Base-by-base conservation (phyloP, 2,888 invertebrate genomes). In the Chrysolina haemoptera region DNA sequence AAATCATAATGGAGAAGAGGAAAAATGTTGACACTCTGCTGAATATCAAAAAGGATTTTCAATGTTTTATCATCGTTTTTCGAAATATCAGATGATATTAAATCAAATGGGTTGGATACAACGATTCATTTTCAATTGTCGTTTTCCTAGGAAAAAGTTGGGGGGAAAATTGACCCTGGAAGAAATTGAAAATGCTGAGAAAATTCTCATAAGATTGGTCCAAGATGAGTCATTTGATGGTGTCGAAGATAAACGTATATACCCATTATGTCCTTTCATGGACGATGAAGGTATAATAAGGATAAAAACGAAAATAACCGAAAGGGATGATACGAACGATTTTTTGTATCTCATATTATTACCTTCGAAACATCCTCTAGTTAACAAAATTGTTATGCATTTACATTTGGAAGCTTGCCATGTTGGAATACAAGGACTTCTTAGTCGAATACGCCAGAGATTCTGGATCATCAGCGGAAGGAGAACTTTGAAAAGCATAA, bases 381-480 rank as follows among this genome's bases (percentile, higher is more conserved):
- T 46, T 46, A 48, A 65, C 6, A 65, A 27, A 41, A 46, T 65
- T 16, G 16, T 48, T 22, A 18, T 9, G 16, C 12, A 27, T 62
- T 62, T 35, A 1, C 65, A 65, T 65, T 14, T 40, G 22, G 55
- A 55, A 22, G 40, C 35, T 16, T 59, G 62, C 35, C 71, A 71
- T 46, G 62, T 43, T 8, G 73, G 74, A 46, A 53, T 67, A 48
- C 73, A 77, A 67, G 68, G 70, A 12, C 50, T 78, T 12, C 18
- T 71, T 41, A 62, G 62, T 41, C n/a, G 41, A 12, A 40, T 79
- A 48, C 65, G 78, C 1, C 72, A 79, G 67, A 72, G 67, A 55
- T 78, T 68, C 62, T 78, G 74, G 80, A 78, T 78, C 16, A 14
- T 78, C 8, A 74, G 76, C 6, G 76, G 73, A 5, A 73, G 78